Percentiles rank a stretch among this genome's conserved stretches.
These are phyloP conservation scores for Acanthosoma haemorrhoidale DNA, from an alignment of 2,888 invertebrate species.

Conservation along the genomic window DNA sequence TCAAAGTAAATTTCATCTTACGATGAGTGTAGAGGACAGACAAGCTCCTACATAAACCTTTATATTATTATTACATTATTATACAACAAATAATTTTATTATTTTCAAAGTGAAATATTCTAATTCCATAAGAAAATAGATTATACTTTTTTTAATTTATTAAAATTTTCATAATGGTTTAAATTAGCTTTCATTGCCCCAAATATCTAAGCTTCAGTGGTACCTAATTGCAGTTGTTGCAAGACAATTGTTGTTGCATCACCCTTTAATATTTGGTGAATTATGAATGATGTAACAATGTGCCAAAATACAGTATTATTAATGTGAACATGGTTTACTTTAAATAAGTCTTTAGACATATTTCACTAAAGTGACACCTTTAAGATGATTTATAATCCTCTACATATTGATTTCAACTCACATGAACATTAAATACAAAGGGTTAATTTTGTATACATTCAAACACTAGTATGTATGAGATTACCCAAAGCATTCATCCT, in stretches of 20 bases:
- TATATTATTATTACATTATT: background rate
- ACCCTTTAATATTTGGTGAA: background rate
- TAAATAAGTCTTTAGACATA: background rate
- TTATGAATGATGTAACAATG: background rate
- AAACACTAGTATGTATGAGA: too few relatives aligned
- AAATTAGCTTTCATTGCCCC: background rate
- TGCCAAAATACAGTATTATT: background rate
- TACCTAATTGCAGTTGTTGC: background rate
- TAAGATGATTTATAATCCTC: too few relatives aligned
- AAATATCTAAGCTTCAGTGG: background rate
- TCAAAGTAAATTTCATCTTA: constrained; percentile 2
- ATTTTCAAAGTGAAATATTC: background rate
- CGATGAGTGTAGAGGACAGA: background rate
- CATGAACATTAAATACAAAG: too few relatives aligned
- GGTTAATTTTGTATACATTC: too few relatives aligned
- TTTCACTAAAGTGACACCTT: too few relatives aligned
- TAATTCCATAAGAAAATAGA: background rate
- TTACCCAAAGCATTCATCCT: too few relatives aligned
- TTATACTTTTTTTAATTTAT: background rate
- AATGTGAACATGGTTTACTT: background rate
- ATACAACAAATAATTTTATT: background rate
- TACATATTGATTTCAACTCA: too few relatives aligned
- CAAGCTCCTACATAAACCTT: background rate
- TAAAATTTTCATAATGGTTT: background rate
- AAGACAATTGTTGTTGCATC: background rate